Evolutionary conservation across 2,888 invertebrate species (phyloP).

Genomic region (Watsonalla binaria): DNA sequence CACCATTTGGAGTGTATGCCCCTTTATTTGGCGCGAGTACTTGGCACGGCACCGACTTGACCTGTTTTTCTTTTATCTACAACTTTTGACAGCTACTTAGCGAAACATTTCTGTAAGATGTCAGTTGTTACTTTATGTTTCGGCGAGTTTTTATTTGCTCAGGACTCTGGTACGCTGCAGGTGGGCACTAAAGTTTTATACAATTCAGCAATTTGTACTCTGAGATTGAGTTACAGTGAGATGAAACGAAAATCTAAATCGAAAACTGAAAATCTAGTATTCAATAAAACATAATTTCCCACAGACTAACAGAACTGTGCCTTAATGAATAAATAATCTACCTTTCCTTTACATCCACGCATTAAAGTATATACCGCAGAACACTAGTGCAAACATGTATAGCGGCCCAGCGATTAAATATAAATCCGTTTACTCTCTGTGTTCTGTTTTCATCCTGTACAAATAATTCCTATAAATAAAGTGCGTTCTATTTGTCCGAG

Average conservation of each 20-base stretch:
- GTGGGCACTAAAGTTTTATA: neutral
- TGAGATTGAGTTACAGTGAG: too few species aligned
- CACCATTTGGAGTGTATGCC: slow-evolving; percentile 9
- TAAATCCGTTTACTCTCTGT: neutral
- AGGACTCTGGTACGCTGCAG: neutral
- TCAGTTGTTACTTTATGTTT: neutral
- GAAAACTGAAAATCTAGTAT: too few species aligned
- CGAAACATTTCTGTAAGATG: slow-evolving; percentile 8
- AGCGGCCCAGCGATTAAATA: neutral
- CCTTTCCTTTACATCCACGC: too few species aligned
- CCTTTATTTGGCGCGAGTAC: slow-evolving; percentile 21
- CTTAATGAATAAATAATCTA: too few species aligned
- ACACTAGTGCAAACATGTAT: neutral
- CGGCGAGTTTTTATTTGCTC: neutral
- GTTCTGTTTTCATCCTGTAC: slow-evolving; percentile 1
- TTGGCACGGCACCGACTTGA: slow-evolving; percentile 14
- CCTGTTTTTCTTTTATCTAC: slow-evolving; percentile 10
- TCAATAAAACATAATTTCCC: too few species aligned
- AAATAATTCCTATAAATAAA: slow-evolving; percentile 2
- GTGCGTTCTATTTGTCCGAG: slow-evolving; percentile 1
- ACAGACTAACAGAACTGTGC: too few species aligned
- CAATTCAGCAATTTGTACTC: too few species aligned
- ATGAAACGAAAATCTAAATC: too few species aligned
- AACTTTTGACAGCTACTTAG: slow-evolving; percentile 26
- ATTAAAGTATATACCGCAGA: too few species aligned